Conservation (phyloP, 2,797 vertebrate genomes). For the Aplochiton taeniatus region DNA sequence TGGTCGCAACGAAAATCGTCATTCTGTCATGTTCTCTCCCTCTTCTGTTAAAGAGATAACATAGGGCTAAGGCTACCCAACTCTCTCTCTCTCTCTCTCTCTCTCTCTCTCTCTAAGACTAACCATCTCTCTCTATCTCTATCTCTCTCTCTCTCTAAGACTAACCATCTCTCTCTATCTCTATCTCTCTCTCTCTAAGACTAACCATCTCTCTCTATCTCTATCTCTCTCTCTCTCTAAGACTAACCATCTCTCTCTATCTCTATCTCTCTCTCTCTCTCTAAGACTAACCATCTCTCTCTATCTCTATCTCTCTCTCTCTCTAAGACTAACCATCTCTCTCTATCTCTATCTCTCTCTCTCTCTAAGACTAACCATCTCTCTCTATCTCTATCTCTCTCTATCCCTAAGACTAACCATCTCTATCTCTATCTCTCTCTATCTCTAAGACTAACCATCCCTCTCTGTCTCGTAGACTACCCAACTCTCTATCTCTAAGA, state of each 20-base stretch:
- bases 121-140: conserved; percentile 1
- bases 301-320: neutral
- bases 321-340: no score
- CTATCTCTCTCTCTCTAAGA: neutral
- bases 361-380: neutral
- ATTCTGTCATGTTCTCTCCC: conserved; percentile 18
- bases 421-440: neutral
- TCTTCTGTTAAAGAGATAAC: neutral
- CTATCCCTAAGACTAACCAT: neutral
- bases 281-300: no score
- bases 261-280: neutral
- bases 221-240: no score
- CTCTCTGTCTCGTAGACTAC: no score
- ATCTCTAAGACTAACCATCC: neutral
- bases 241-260: neutral
- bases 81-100: conserved; percentile 3
- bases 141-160: conserved; percentile 3
- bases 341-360: neutral
- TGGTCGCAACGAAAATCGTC: conserved; percentile 16
- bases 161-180: no score
- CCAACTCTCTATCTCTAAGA: no score
- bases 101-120: conserved; percentile 18
- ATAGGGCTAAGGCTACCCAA: neutral
- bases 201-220: no score
- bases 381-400: neutral